Base-by-base conservation (phyloP, 2,113 vertebrate genomes). In the Alces alces region DNA sequence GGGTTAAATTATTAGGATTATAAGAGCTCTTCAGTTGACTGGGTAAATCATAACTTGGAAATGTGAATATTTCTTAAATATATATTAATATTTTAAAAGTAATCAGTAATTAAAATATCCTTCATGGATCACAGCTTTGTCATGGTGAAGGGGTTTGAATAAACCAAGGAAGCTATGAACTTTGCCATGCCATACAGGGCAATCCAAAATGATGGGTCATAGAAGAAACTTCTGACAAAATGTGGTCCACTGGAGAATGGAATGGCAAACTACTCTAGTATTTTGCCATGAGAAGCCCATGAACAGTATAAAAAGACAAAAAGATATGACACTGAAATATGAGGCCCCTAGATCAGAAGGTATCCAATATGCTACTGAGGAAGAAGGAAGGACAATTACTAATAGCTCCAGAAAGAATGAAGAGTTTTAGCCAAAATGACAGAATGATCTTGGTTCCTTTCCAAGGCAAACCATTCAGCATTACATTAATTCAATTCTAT, bases 1-100 rank as follows among this genome's bases (percentile, higher is more conserved):
- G 61, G 3, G 95, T 57, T 47, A 92, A 88, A 83, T 91, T 25
- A 89, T 76, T 91, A 88, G 15, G 45, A 30, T 78, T 91, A 82
- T 33, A 95, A 95, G 23, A 10, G 15, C 6, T 82, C 13, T 90
- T 93, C 86, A 89, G 45, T 52, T 93, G 25, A 28, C 50, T 80
- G 39, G 3, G 2, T 50, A 85, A 92, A 14, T 94, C 55, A 90
- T 47, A 96, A 89, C 61, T 50, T 3, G 83, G 66, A 97, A 93
- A 93, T 6, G 10, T 96, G 66, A 84, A 70, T 94, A 43, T 93
- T 90, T 88, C 52, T 83, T 88, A 94, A 94, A 95, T 76, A 86
- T 97, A 95, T 93, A 95, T 88, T 95, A 52, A 96, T 33, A 30
- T 92, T 96, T 93, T 30, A 70, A 96, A 92, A 93, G 92, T 92